Evolutionary conservation across 2,113 vertebrate genomes (phyloP).

Genomic region (Sturnus vulgaris): DNA sequence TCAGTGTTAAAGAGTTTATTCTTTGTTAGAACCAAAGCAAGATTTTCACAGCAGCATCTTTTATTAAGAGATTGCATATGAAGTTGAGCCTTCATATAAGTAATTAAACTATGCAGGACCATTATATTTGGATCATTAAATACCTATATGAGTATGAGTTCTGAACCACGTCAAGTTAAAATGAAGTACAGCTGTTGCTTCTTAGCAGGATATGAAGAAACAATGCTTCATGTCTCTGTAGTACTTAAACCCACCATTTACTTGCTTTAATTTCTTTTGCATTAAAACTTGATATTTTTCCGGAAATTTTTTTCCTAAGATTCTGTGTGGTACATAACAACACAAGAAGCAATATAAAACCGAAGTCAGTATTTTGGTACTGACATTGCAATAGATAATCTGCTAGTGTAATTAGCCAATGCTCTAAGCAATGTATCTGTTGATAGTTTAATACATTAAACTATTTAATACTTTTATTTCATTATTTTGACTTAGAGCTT

Average conservation of each 20-base stretch:
- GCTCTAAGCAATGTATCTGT: background rate
- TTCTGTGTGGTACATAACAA: conserved; percentile 48
- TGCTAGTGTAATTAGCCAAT: conserved; percentile 9
- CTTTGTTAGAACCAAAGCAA: conserved; percentile 59
- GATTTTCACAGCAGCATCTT: conserved; percentile 66
- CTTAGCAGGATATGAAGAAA: conserved; percentile 62
- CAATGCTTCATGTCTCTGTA: conserved; percentile 61
- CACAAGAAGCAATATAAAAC: background rate
- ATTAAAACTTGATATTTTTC: conserved; percentile 56
- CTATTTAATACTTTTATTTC: background rate
- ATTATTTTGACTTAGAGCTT: background rate
- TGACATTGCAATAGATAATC: conserved; percentile 6
- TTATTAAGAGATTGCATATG: conserved; percentile 64
- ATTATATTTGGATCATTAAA: conserved; percentile 78
- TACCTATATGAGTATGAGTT: conserved; percentile 71
- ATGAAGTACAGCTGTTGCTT: conserved; percentile 72
- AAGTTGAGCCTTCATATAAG: conserved; percentile 71
- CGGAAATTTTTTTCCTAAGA: conserved; percentile 5
- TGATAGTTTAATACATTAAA: background rate
- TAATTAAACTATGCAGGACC: conserved; percentile 80
- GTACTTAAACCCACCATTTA: conserved; percentile 54
- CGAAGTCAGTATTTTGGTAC: conserved; percentile 10
- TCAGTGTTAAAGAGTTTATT: conserved; percentile 54
- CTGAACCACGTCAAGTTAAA: conserved; percentile 70
- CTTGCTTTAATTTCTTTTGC: conserved; percentile 66